A percentile compares a stretch with the other conserved stretches of the same genome.
These are phyloP conservation scores for Cathartes aura DNA, from an alignment of 2,113 vertebrate genomes.

Conservation along the genomic window DNA sequence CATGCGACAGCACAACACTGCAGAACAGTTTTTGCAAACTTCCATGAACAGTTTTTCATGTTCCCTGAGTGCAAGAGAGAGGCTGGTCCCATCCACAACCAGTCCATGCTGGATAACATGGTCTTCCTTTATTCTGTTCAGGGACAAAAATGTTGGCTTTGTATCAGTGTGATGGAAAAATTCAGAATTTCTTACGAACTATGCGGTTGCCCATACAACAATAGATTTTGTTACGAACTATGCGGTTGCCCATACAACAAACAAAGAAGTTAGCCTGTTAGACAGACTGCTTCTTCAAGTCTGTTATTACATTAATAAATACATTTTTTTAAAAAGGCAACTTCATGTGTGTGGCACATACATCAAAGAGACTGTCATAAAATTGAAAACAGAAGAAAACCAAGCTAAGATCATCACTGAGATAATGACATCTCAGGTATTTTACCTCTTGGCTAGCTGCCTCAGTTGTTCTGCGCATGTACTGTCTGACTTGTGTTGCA, in stretches of 20 bases:
- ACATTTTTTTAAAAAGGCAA: neutral
- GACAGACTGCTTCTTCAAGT: neutral
- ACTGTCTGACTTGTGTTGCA: slow-evolving; percentile 90
- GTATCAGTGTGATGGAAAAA: accelerated
- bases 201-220: neutral
- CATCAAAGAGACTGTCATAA: neutral
- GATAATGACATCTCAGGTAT: neutral
- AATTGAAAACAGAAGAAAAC: neutral
- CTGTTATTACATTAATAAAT: neutral
- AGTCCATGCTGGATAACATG: slow-evolving; percentile 96
- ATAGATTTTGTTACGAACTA: neutral
- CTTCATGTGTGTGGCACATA: neutral
- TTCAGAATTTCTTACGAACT: neutral
- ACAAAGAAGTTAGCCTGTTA: neutral
- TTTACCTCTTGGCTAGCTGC: slow-evolving; percentile 87
- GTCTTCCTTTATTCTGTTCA: slow-evolving; percentile 90
- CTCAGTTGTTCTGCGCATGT: slow-evolving; percentile 92
- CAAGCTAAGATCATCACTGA: neutral
- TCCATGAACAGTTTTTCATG: slow-evolving; percentile 98
- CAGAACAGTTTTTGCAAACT: slow-evolving; percentile 93
- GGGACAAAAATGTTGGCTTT: neutral
- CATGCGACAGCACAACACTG: slow-evolving; percentile 97
- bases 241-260: neutral
- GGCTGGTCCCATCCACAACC: slow-evolving; percentile 95
- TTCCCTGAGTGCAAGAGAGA: slow-evolving; percentile 92